phyloP scores from a whole-genome alignment of 2,797 vertebrate species.

The Melanogrammus aeglefinus region DNA sequence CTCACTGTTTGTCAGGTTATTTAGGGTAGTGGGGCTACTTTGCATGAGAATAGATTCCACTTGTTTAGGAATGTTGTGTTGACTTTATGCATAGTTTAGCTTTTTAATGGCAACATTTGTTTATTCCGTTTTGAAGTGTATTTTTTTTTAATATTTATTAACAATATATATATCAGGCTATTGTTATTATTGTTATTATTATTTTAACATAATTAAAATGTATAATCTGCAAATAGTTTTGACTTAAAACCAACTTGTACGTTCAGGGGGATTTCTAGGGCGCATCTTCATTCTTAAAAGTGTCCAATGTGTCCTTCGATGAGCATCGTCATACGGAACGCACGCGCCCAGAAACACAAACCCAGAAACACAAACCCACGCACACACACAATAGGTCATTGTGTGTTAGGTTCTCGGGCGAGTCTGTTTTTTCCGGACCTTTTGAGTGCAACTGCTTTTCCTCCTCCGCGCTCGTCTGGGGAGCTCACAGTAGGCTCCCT shows the following conservation, averaged over 20 bases:
- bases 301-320: background rate
- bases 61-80: background rate
- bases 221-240: too few species aligned
- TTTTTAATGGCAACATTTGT: too few species aligned
- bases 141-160: background rate
- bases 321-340: background rate
- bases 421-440: conserved; percentile 12
- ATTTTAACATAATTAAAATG: too few species aligned
- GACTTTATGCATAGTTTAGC: background rate
- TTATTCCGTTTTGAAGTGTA: background rate
- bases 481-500: background rate
- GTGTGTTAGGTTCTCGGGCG: conserved; percentile 19
- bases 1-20: conserved; percentile 49
- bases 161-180: too few species aligned
- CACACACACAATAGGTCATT: conserved; percentile 24
- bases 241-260: too few species aligned
- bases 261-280: background rate
- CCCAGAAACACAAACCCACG: background rate
- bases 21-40: conserved; percentile 47
- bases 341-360: background rate
- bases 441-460: background rate
- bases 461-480: too few species aligned
- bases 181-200: too few species aligned
- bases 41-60: conserved; percentile 32
- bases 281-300: background rate